Conservation (phyloP, 2,888 invertebrate genomes). For the Tinea trinotella region DNA sequence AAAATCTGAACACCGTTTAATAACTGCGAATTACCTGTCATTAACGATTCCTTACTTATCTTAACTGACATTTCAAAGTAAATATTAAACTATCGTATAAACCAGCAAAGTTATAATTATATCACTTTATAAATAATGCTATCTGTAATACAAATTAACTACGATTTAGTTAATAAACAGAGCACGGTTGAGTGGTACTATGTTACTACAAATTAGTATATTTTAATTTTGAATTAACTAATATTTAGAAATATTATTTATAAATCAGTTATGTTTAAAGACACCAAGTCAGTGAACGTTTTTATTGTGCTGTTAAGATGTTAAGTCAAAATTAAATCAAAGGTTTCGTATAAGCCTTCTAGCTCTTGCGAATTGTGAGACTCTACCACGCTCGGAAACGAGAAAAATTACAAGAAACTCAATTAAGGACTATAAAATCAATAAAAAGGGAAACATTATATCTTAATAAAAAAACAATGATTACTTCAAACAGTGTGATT, state of each 20-base stretch:
- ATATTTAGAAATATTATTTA: too few species aligned
- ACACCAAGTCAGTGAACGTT: background rate
- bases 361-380: too few species aligned
- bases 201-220: too few species aligned
- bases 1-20: constrained; percentile 15
- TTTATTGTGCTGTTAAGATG: background rate
- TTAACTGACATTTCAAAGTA: constrained; percentile 23
- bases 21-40: constrained; percentile 27
- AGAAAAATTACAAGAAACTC: too few species aligned
- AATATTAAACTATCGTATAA: constrained; percentile 26
- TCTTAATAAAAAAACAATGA: too few species aligned
- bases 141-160: constrained; percentile 5
- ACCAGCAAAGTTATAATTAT: background rate
- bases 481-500: background rate
- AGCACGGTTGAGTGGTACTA: background rate
- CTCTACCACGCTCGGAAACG: too few species aligned
- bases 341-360: too few species aligned
- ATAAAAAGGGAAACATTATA: too few species aligned
- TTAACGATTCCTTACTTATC: constrained; percentile 29
- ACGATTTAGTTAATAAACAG: constrained; percentile 6
- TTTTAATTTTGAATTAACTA: too few species aligned
- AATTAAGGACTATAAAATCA: too few species aligned
- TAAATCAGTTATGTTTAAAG: too few species aligned
- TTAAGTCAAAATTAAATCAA: too few species aligned
- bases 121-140: constrained; percentile 7